These are phyloP conservation scores for Ophiothrix spiculata DNA, from an alignment of 35 echinoderm and acorn worm species.

Conservation along the genomic window DNA sequence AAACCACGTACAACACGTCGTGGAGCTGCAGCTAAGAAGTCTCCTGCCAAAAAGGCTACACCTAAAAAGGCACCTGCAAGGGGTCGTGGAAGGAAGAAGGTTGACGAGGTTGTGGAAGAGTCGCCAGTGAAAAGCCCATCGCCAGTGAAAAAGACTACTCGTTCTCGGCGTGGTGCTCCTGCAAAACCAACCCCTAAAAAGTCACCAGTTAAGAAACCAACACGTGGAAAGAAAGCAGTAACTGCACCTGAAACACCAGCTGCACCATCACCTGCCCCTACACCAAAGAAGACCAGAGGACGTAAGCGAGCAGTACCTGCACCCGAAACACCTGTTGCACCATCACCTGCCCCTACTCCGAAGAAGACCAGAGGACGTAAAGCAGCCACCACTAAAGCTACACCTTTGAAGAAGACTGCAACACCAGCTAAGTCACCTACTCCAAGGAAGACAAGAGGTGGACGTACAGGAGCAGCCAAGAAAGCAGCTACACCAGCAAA, in stretches of 20 bases:
- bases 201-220: slow-evolving; percentile 41
- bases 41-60: slow-evolving; percentile 24
- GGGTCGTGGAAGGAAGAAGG: not conserved
- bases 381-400: not conserved
- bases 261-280: not conserved
- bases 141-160: not conserved
- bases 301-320: not conserved
- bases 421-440: slow-evolving; percentile 23
- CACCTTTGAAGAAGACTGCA: not conserved
- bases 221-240: slow-evolving; percentile 25
- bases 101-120: not conserved
- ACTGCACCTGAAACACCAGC: slow-evolving; percentile 18
- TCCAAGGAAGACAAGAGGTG: slow-evolving; percentile 22
- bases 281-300: not conserved
- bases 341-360: slow-evolving; percentile 20
- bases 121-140: slow-evolving; percentile 1
- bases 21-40: slow-evolving; percentile 14
- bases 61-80: not conserved
- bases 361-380: not conserved
- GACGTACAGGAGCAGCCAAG: slow-evolving; percentile 24
- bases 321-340: not conserved
- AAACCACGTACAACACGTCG: slow-evolving; percentile 2
- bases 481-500: slow-evolving; percentile 17
- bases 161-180: not conserved
- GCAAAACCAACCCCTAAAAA: slow-evolving; percentile 14